These are phyloP conservation scores for Macrosteles quadrilineatus DNA, from an alignment of 1,140 invertebrate species.

Conservation along the genomic window DNA sequence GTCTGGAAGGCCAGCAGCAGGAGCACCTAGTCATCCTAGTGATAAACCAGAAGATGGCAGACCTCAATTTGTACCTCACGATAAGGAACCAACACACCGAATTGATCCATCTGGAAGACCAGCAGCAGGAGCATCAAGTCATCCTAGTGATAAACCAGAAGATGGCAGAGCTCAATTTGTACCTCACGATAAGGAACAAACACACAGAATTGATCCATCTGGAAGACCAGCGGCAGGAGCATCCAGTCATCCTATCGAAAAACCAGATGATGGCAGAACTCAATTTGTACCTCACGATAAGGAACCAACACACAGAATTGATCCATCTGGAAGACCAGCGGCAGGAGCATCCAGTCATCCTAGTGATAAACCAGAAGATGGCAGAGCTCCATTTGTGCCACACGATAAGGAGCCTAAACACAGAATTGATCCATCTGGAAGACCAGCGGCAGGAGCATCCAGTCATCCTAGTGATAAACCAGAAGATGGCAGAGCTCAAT, in stretches of 20 bases:
- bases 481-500: not conserved
- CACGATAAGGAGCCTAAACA: not conserved
- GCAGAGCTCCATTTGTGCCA: not conserved
- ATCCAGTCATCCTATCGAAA: not conserved
- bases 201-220: not conserved
- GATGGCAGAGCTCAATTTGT: not conserved
- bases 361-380: slow-evolving; percentile 17
- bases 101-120: slow-evolving; percentile 1
- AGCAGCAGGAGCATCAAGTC: not conserved
- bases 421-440: not conserved
- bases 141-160: not conserved
- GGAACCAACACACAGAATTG: not conserved
- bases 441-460: not conserved
- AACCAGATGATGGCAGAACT: slow-evolving; percentile 14
- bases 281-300: not conserved
- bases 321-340: slow-evolving; percentile 3
- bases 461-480: slow-evolving; percentile 1
- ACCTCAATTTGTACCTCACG: not conserved
- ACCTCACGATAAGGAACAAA: not conserved
- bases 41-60: slow-evolving; percentile 9
- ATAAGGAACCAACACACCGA: not conserved
- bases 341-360: not conserved
- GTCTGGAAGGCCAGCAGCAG: not conserved
- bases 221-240: slow-evolving; percentile 8
- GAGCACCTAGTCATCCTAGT: not conserved